A percentile compares a stretch with the other conserved stretches of the same genome.
Evolutionary conservation across 1,140 invertebrate genomes (phyloP).

Genomic region (Periplaneta americana): DNA sequence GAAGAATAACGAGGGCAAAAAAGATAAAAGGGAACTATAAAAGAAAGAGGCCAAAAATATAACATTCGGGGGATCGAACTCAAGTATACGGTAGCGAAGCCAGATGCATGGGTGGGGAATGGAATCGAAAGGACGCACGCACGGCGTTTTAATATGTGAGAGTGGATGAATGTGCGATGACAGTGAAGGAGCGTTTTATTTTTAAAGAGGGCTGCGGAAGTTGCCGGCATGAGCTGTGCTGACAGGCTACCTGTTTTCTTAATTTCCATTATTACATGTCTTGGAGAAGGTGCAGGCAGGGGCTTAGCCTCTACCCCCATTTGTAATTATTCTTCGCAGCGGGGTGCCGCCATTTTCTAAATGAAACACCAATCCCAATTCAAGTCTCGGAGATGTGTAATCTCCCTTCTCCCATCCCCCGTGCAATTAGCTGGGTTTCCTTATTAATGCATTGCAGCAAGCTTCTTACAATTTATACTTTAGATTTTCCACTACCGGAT

Average conservation of each 20-base stretch:
- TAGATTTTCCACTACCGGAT: conserved; percentile 8
- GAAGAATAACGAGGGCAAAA: no score
- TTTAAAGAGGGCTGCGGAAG: neutral
- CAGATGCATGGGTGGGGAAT: no score
- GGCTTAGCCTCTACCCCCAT: neutral
- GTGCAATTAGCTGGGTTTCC: conserved; percentile 12
- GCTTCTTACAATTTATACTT: conserved; percentile 12
- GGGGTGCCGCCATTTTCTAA: conserved; percentile 12
- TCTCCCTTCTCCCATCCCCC: neutral
- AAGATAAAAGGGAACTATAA: no score
- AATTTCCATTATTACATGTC: conserved; percentile 8
- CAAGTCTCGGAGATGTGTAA: neutral
- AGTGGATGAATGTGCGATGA: neutral
- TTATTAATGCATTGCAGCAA: conserved; percentile 14
- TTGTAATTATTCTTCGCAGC: conserved; percentile 15
- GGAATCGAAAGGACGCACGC: no score
- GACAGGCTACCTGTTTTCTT: conserved; percentile 12
- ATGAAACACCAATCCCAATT: conserved; percentile 10
- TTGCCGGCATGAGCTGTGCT: neutral
- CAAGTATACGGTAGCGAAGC: no score
- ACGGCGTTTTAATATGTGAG: neutral
- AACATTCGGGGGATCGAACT: no score
- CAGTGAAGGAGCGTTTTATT: neutral
- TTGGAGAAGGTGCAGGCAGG: neutral
- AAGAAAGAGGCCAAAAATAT: no score